Evolutionary conservation across 2,797 vertebrate genomes (phyloP).

Genomic region (Oceanodroma leucorhoa): DNA sequence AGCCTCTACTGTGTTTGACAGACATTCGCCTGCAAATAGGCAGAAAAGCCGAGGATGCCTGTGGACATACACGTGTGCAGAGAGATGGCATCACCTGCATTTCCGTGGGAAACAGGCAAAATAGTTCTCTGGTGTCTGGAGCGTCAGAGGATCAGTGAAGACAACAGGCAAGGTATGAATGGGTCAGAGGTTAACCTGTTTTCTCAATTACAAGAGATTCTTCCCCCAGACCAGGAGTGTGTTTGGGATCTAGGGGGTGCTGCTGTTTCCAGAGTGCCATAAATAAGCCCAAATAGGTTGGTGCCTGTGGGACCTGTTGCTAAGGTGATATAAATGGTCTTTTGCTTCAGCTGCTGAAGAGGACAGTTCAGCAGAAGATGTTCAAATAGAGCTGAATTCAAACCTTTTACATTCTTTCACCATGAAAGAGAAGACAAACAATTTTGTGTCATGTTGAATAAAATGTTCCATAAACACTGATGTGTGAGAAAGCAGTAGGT

Average conservation of each 20-base stretch:
- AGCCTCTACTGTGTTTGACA: background rate
- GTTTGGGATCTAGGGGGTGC: background rate
- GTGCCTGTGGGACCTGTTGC: background rate
- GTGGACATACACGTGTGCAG: accelerated
- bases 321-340: background rate
- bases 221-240: background rate
- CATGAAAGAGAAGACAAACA: background rate
- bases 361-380: background rate
- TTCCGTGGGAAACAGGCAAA: accelerated
- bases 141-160: accelerated
- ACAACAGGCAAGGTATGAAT: accelerated
- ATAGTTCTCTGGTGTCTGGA: accelerated
- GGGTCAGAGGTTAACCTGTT: no score
- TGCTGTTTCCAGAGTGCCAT: background rate
- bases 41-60: accelerated
- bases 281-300: accelerated
- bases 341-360: background rate
- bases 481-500: background rate
- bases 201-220: background rate
- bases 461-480: background rate
- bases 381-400: background rate
- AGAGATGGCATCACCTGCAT: background rate
- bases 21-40: background rate
- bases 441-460: background rate
- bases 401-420: background rate